These are phyloP conservation scores for Nemapogon koenigi DNA, from an alignment of 2,888 invertebrate genomes.

Conservation along the genomic window DNA sequence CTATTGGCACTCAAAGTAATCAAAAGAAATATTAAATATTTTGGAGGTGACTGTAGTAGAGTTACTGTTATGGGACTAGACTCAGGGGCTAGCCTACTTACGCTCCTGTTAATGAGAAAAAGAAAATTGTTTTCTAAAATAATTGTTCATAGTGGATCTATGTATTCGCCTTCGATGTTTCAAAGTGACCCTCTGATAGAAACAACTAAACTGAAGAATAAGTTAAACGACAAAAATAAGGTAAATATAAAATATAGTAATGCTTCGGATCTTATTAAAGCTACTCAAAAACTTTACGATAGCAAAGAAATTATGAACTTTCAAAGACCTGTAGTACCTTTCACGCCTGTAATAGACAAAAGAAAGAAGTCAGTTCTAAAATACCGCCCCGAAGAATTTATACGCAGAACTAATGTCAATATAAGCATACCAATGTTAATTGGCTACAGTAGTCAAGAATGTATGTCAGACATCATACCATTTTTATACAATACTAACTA, in stretches of 20 bases:
- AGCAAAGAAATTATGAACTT: conserved; percentile 33
- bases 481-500: conserved; percentile 40
- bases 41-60: conserved; percentile 40
- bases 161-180: conserved; percentile 43
- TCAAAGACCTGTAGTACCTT: conserved; percentile 45
- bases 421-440: conserved; percentile 40
- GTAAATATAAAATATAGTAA: conserved; percentile 20
- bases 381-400: conserved; percentile 24
- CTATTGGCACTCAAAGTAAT: conserved; percentile 51
- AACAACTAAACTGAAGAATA: conserved; percentile 27
- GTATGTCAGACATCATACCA: conserved; percentile 47
- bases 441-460: conserved; percentile 58
- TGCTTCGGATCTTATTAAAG: conserved; percentile 31
- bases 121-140: conserved; percentile 41
- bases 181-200: conserved; percentile 30
- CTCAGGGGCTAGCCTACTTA: conserved; percentile 41
- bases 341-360: conserved; percentile 32
- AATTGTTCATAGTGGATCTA: conserved; percentile 49
- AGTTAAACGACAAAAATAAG: conserved; percentile 24
- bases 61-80: conserved; percentile 46
- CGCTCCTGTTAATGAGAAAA: conserved; percentile 38
- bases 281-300: conserved; percentile 35
- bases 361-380: conserved; percentile 30
- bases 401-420: conserved; percentile 15
- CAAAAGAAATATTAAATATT: conserved; percentile 32